Percentiles rank a stretch among this genome's conserved stretches.
Evolutionary conservation across 1,140 invertebrate species (phyloP).

Genomic region (Branchinecta lynchi): DNA sequence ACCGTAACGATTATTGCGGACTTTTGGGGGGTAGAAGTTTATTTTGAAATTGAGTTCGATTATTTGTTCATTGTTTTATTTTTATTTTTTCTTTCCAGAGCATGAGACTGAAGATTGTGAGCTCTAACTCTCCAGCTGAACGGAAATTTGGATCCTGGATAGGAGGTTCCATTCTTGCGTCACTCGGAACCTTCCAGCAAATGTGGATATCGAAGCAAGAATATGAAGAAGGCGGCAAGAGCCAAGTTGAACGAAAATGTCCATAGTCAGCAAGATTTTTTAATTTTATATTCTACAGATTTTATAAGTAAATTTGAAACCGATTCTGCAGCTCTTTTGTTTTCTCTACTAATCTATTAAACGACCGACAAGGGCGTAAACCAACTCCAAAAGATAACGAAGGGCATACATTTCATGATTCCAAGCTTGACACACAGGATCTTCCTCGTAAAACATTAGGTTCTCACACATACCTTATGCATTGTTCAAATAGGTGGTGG

Average conservation of each 20-base stretch:
- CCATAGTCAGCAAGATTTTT: slow-evolving; percentile 36
- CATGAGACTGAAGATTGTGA: slow-evolving; percentile 70
- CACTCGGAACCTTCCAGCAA: slow-evolving; percentile 88
- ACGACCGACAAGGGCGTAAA: no score
- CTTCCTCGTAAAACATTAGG: not conserved
- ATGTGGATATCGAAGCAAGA: slow-evolving; percentile 97
- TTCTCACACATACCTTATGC: no score
- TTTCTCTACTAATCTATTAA: no score
- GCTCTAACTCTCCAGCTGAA: slow-evolving; percentile 64
- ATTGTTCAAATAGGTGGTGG: no score
- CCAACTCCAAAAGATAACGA: no score
- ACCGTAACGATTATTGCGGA: no score
- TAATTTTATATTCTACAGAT: slow-evolving; percentile 19
- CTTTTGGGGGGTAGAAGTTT: slow-evolving; percentile 16
- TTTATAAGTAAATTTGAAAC: no score
- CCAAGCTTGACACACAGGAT: not conserved
- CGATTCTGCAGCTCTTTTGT: no score
- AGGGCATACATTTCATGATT: not conserved
- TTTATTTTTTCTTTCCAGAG: slow-evolving; percentile 34
- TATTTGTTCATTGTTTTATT: no score
- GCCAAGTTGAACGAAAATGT: slow-evolving; percentile 81
- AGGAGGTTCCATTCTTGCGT: slow-evolving; percentile 86
- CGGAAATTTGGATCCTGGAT: slow-evolving; percentile 87
- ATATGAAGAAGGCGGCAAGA: slow-evolving; percentile 84
- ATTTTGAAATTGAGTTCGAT: slow-evolving; percentile 16